These are phyloP conservation scores for Limnephilus lunatus DNA, from an alignment of 2,888 invertebrate genomes.

Conservation along the genomic window DNA sequence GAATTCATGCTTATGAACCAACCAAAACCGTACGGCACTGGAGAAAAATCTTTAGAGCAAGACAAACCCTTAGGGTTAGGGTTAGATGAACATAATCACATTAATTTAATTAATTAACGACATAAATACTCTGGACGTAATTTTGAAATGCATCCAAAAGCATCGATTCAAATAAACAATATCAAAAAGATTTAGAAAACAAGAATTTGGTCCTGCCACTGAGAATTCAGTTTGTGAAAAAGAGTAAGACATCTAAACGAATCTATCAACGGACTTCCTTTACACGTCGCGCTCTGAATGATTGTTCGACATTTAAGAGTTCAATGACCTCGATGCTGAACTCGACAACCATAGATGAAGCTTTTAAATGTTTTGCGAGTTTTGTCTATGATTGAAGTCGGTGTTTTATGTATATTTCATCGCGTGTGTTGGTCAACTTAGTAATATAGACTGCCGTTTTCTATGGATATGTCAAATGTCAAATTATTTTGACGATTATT, in stretches of 20 bases:
- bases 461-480: neutral
- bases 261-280: neutral
- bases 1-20: neutral
- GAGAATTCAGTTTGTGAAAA: neutral
- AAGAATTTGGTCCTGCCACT: neutral
- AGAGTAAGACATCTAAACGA: neutral
- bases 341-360: neutral
- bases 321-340: neutral
- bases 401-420: neutral
- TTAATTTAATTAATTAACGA: neutral
- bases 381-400: neutral
- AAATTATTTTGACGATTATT: neutral
- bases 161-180: neutral
- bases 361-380: neutral
- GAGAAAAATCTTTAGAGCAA: neutral
- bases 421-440: neutral
- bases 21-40: neutral
- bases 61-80: neutral
- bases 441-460: neutral
- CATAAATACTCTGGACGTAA: neutral
- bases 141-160: neutral
- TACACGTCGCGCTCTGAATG: neutral
- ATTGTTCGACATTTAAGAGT: neutral
- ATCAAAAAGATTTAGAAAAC: neutral
- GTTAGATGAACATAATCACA: neutral